These are phyloP conservation scores for Bursaphelenchus mucronatus DNA, from an alignment of 1,140 invertebrate genomes.

Conservation along the genomic window DNA sequence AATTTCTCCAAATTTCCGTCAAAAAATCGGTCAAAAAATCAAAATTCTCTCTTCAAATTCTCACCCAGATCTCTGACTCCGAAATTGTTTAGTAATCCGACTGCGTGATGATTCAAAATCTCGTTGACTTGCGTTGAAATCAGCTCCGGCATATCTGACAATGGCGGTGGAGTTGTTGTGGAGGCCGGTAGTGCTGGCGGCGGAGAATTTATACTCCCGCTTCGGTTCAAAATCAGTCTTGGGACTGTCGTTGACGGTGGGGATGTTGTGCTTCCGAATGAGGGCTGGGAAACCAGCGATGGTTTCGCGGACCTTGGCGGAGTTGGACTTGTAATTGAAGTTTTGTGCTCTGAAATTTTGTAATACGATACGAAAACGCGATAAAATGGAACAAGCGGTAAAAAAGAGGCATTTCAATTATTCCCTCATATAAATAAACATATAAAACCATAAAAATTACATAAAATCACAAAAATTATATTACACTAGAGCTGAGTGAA, in stretches of 20 bases:
- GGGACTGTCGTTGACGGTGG: not conserved
- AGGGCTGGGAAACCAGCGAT: slow-evolving; percentile 24
- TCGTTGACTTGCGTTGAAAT: slow-evolving; percentile 27
- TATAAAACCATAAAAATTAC: too few species aligned
- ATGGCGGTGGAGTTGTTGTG: not conserved
- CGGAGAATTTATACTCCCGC: not conserved
- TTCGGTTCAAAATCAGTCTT: slow-evolving; percentile 3
- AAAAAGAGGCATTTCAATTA: too few species aligned
- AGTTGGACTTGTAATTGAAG: slow-evolving; percentile 15
- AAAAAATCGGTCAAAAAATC: too few species aligned
- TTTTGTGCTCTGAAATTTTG: slow-evolving; percentile 19
- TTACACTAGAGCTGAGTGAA: too few species aligned
- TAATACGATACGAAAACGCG: too few species aligned
- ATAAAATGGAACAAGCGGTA: too few species aligned
- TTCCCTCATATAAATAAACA: too few species aligned
- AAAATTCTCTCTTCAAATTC: not conserved
- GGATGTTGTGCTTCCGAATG: slow-evolving; percentile 18
- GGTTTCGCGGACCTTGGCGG: slow-evolving; percentile 11
- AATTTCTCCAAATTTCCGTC: too few species aligned
- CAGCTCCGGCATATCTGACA: slow-evolving; percentile 9
- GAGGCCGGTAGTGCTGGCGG: not conserved
- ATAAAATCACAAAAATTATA: too few species aligned
- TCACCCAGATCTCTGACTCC: slow-evolving; percentile 52
- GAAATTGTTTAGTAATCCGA: slow-evolving; percentile 47
- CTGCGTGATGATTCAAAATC: slow-evolving; percentile 40